Base-by-base conservation (phyloP, 2,797 vertebrate species). In the Gymnopithys bicolor region DNA sequence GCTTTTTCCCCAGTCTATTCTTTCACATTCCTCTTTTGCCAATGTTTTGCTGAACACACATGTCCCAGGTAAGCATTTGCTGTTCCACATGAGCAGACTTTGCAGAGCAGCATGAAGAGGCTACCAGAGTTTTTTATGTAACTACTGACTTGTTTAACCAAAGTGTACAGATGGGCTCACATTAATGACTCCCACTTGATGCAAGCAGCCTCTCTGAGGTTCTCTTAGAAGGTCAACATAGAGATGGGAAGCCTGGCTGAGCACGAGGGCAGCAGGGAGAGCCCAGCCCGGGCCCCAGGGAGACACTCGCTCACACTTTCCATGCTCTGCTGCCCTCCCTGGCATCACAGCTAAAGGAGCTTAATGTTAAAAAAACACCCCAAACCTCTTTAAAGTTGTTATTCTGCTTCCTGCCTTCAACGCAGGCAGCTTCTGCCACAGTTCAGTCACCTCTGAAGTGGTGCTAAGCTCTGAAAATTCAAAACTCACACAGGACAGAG, bases 281-380 rank as follows among this genome's bases (percentile, higher is more conserved):
- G 13, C 62, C 30, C 43, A 51, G 48, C 7, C n/a, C 0, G 1
- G 23, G 39, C 28, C 35, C 41, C 67, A 0, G 0, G 11, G 19
- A 93, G 77, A 73, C 46, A 77, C 43, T 28, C 1, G 0, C 80
- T 92, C 87, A 84, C 39, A 30, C n/a, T 89, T 86, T 79, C 91
- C 78, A 76, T 59, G 64, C 69, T 75, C 69, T 12, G 33, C 82
- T 95, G 81, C 86, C 28, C 49, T 92, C 33, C 53, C 32, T 89
- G 74, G 89, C 89, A 82, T 45, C 33, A 19, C 48, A 56, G 41
- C 45, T 88, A 6, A 74, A 87, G 68, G 51, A 37, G 28, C 10
- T 78, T 63, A 67, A 64, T 19, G 12, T 8, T 66, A 67, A 80
- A 91, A 85, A 75, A 78, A 25, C 43, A 94, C n/a, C 64, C 41